Base-by-base conservation (phyloP, 1,140 invertebrate species). In the Drosophila sturtevanti region DNA sequence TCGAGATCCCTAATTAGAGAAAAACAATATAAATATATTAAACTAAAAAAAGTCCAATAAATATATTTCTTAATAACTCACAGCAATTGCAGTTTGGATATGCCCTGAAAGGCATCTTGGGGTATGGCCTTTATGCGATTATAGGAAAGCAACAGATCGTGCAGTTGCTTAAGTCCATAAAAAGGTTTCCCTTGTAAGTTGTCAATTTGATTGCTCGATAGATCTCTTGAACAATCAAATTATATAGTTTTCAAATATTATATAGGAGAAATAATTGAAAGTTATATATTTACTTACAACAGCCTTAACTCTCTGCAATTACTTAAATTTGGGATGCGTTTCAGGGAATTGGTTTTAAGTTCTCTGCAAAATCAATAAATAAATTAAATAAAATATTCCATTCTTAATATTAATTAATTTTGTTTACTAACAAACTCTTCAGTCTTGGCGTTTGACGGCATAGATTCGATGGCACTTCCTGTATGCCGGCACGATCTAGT, bases 111-210 rank as follows among this genome's bases (percentile, higher is more conserved):
- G 38, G 97, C 95, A 85, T 97, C 95, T 44, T 94, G 92, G 0
- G 96, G 94, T 82, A 99, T 94, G 35, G 92, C 92, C 64, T 94
- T 93, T 74, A 99, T 95, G 52, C 94, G 93, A 93, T 99, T 99
- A 86, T 97, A 94, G 18, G 96, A 94, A 41, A 98, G 93, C 52
- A 97, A 94, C 34, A 99, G 93, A 93, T 99, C 98, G 72, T 97
- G 96, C 59, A 99, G 93, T 60, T 95, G 93, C 16, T 92, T 92
- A 68, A 97, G 94, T 16, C 94, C 95, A 27, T 92, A 92, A 90
- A 98, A 98, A 0, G 95, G 94, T 24, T 93, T 93, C 7, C 94
- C 95, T 52, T 95, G 94, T 67, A 98, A 79, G 4, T 94, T 93
- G 35, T 92, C 92, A 77, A 99, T 97, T 77, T 93, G 92, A 93